Evolutionary conservation across 2,797 vertebrate genomes (phyloP).

Genomic region (Lithobates pipiens): DNA sequence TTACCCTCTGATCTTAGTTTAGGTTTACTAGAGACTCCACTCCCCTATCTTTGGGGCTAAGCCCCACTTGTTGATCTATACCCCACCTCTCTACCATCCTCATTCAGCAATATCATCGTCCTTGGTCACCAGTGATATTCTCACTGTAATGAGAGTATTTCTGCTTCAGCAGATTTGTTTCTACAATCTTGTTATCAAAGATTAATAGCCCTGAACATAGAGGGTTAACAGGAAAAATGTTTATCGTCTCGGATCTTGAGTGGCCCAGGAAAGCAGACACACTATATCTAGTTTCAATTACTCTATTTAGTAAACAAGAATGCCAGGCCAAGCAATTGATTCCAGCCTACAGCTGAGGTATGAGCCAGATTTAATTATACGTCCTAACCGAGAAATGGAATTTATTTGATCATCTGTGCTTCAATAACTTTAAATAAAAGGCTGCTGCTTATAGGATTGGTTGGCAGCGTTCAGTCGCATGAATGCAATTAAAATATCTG

Average conservation of each 20-base stretch:
- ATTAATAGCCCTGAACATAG: background rate
- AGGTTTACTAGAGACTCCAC: no score
- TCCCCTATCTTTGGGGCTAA: no score
- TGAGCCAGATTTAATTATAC: slow-evolving; percentile 29
- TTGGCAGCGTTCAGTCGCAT: no score
- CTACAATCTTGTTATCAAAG: no score
- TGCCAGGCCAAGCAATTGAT: slow-evolving; percentile 18
- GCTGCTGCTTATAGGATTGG: background rate
- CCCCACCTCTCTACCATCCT: no score
- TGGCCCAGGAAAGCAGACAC: background rate
- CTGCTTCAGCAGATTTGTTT: no score
- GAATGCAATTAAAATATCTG: background rate
- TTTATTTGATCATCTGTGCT: slow-evolving; percentile 5
- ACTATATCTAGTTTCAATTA: slow-evolving; percentile 7
- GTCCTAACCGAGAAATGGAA: slow-evolving; percentile 6
- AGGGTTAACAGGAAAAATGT: background rate
- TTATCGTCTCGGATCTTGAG: slow-evolving; percentile 6
- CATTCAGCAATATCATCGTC: no score
- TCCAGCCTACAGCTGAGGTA: slow-evolving; percentile 5
- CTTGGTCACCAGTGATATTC: no score
- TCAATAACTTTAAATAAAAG: background rate
- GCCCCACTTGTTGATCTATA: no score
- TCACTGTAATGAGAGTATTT: no score
- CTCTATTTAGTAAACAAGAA: slow-evolving; percentile 43
- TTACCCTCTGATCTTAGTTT: no score